Evolutionary conservation across 30 jellyfish, hydroid and myxozoan species (phyloP).

Genomic region (Chrysaora quinquecirrha): DNA sequence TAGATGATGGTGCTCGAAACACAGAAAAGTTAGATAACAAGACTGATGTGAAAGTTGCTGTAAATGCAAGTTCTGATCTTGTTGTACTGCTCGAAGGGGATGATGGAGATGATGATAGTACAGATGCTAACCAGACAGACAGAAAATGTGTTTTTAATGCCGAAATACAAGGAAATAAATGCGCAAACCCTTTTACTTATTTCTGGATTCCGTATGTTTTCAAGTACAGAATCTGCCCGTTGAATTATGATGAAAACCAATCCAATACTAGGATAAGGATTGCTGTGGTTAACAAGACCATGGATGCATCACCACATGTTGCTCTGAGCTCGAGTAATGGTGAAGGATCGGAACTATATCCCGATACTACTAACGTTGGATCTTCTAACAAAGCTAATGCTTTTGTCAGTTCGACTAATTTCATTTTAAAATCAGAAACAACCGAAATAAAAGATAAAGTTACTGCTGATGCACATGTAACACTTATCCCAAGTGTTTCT

Average conservation of each 20-base stretch:
- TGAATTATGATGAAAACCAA: not conserved
- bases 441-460: not conserved
- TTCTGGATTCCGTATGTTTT: constrained; percentile 61
- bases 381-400: too few relatives aligned
- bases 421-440: not conserved
- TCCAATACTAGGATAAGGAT: not conserved
- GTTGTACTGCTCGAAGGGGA: constrained; percentile 60
- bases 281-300: not conserved
- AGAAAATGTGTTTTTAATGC: constrained; percentile 34
- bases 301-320: too few relatives aligned
- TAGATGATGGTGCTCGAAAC: not conserved
- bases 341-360: not conserved
- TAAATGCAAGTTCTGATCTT: constrained; percentile 6
- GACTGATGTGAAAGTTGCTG: not conserved
- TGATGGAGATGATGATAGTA: constrained; percentile 61
- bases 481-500: not conserved
- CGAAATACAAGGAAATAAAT: constrained; percentile 37
- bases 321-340: not conserved
- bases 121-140: constrained; percentile 1
- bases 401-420: not conserved
- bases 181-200: constrained; percentile 55
- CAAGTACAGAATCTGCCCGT: constrained; percentile 63
- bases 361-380: not conserved
- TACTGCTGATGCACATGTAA: not conserved
- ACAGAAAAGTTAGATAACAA: not conserved